These are phyloP conservation scores for Asobara japonica DNA, from an alignment of 1,140 invertebrate species.

Conservation along the genomic window DNA sequence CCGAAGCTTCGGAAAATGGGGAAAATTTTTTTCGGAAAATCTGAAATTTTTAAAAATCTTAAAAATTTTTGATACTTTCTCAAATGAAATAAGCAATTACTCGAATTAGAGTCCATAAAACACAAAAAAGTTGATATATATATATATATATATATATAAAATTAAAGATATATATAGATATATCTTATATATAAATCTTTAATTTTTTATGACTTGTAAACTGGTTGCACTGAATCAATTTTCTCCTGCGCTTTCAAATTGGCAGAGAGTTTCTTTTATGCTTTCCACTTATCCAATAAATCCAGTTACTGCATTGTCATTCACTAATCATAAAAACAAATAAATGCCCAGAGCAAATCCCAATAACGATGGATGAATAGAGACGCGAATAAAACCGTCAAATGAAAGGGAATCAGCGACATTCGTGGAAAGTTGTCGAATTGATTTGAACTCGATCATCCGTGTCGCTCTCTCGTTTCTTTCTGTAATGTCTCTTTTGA, in stretches of 20 bases:
- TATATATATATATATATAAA: too few relatives aligned
- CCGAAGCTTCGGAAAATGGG: too few relatives aligned
- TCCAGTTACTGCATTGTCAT: neutral
- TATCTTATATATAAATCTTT: too few relatives aligned
- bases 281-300: neutral
- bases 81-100: too few relatives aligned
- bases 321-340: neutral
- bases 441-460: conserved; percentile 22
- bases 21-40: too few relatives aligned
- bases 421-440: conserved; percentile 17
- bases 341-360: neutral
- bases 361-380: neutral
- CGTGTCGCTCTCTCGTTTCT: conserved; percentile 2
- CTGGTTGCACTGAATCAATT: too few relatives aligned
- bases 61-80: too few relatives aligned
- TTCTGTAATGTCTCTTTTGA: conserved; percentile 10
- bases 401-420: neutral
- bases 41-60: too few relatives aligned
- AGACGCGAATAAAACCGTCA: neutral
- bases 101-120: too few relatives aligned
- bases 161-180: too few relatives aligned
- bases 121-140: too few relatives aligned
- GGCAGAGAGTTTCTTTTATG: neutral
- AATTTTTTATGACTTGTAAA: too few relatives aligned
- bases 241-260: neutral